Percentiles rank a stretch among this genome's conserved stretches.
Conservation (phyloP, 2,797 vertebrate species). For the Tenualosa ilisha region DNA sequence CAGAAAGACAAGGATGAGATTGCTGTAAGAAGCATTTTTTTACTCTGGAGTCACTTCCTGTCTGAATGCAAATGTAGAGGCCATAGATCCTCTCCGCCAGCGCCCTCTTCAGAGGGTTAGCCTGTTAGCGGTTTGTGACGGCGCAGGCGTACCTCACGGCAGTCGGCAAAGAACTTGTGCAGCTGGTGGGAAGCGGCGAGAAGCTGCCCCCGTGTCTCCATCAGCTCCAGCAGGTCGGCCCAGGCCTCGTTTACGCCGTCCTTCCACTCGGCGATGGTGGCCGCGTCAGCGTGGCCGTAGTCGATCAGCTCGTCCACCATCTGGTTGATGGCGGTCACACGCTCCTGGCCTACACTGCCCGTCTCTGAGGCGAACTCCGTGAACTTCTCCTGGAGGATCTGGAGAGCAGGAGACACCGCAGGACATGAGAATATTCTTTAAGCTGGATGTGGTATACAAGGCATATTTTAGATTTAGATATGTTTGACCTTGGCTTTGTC, state of each 20-base stretch:
- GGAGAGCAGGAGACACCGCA: constrained; percentile 1
- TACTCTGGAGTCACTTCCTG: no score
- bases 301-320: constrained; percentile 97
- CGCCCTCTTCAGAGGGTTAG: neutral
- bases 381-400: constrained; percentile 92
- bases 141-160: constrained; percentile 75
- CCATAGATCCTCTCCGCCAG: neutral
- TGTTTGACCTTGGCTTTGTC: constrained; percentile 20
- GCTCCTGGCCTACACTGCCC: constrained; percentile 82
- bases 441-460: neutral
- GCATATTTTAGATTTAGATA: constrained; percentile 18
- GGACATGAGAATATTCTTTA: neutral
- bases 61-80: neutral
- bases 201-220: constrained; percentile 92
- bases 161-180: constrained; percentile 93
- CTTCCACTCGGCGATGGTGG: constrained; percentile 96
- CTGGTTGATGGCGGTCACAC: constrained; percentile 89
- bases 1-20: no score
- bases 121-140: neutral
- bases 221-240: constrained; percentile 93
- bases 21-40: no score
- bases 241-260: constrained; percentile 93
- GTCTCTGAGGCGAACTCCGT: constrained; percentile 90
- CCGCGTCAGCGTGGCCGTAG: constrained; percentile 88
- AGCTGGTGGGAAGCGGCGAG: constrained; percentile 89